phyloP scores from a whole-genome alignment of 37 sponge, comb jelly and placozoan genomes.

The Spongilla lacustris region DNA sequence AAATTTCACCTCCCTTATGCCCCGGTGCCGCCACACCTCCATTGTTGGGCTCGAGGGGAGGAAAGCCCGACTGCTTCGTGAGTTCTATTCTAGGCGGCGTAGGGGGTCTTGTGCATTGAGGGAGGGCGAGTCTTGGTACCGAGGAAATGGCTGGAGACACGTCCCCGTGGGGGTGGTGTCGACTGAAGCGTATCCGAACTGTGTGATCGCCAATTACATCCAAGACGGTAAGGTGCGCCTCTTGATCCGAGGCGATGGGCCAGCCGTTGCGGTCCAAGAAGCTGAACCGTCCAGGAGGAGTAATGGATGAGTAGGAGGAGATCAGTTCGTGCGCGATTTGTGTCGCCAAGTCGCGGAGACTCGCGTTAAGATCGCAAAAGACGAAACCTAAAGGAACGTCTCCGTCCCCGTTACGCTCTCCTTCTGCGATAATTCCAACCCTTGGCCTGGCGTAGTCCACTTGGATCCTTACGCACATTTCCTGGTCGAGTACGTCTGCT shows the following conservation, averaged over 20 bases:
- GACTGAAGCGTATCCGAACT: background rate
- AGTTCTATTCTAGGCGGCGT: background rate
- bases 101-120: too few species aligned
- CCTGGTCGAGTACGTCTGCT: constrained; percentile 10
- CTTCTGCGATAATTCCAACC: constrained; percentile 41
- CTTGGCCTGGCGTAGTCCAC: background rate
- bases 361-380: constrained; percentile 19
- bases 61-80: background rate
- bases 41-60: background rate
- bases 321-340: constrained; percentile 55
- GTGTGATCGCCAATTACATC: constrained; percentile 20
- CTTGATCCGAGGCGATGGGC: constrained; percentile 71
- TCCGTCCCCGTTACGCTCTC: background rate
- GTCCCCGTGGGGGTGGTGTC: background rate
- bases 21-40: background rate
- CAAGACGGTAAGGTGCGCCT: constrained; percentile 27
- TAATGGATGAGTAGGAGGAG: constrained; percentile 10
- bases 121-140: background rate
- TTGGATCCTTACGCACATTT: constrained; percentile 28
- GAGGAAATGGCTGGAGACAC: background rate
- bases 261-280: constrained; percentile 81
- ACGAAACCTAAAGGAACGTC: constrained; percentile 65
- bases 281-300: background rate
- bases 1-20: constrained; percentile 37
- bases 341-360: constrained; percentile 15